Conservation (phyloP, 2,113 vertebrate genomes). For the Mormyrus lacerda region DNA sequence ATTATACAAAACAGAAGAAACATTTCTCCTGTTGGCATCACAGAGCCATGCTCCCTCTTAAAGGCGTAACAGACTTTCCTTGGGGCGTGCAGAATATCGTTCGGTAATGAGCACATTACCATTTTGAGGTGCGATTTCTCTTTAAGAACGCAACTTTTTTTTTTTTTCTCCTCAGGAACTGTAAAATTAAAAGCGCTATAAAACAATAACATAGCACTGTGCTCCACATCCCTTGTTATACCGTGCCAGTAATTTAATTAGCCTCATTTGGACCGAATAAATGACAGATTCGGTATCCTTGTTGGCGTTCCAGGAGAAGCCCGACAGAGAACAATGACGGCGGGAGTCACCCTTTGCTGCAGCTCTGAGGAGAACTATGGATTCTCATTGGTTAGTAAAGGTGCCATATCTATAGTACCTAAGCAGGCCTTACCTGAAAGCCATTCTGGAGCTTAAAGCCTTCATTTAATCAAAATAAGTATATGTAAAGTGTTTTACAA, state of each 20-base stretch:
- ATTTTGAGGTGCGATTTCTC: neutral
- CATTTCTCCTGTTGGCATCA: slow-evolving; percentile 15
- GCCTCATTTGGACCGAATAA: slow-evolving; percentile 29
- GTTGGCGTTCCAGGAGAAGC: slow-evolving; percentile 25
- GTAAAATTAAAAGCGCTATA: neutral
- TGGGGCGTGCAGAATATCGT: neutral
- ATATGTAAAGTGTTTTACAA: neutral
- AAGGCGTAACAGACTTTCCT: neutral
- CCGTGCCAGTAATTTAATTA: slow-evolving; percentile 37
- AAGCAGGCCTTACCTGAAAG: neutral
- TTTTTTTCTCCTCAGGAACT: neutral
- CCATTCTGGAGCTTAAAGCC: neutral
- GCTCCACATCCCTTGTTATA: neutral
- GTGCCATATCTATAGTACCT: neutral
- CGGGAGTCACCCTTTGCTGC: neutral
- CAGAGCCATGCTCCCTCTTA: slow-evolving; percentile 25
- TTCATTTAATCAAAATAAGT: neutral
- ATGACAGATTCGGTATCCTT: slow-evolving; percentile 39
- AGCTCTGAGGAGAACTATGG: neutral
- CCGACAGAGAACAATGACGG: neutral
- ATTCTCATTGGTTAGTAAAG: neutral
- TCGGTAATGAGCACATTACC: neutral
- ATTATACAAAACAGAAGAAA: neutral
- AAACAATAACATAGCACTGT: neutral
- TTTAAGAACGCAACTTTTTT: neutral